phyloP scores from a whole-genome alignment of 2,888 invertebrate species.

The Agrilus biguttatus region DNA sequence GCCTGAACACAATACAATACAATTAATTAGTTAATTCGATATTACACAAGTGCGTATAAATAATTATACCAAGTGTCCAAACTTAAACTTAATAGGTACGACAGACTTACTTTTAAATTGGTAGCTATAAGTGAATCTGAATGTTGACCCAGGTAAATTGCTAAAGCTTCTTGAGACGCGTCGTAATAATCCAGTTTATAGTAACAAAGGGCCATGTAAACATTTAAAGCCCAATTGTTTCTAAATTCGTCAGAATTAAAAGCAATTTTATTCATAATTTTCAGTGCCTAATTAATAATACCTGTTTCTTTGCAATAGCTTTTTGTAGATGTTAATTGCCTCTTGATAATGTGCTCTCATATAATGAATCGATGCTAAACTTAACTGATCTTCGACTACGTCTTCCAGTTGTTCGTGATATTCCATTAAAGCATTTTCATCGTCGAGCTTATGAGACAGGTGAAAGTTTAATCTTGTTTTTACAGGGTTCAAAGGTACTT shows the following conservation, averaged over 20 bases:
- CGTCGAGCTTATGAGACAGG: conserved; percentile 81
- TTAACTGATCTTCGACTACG: conserved; percentile 86
- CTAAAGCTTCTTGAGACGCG: conserved; percentile 93
- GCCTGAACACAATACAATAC: conserved; percentile 32
- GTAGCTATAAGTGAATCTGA: conserved; percentile 90
- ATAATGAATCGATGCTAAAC: conserved; percentile 92
- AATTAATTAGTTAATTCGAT: neutral
- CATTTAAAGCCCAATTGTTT: conserved; percentile 84
- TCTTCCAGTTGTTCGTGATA: conserved; percentile 77
- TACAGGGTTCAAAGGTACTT: conserved; percentile 48
- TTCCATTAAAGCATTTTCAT: conserved; percentile 71
- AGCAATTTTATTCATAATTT: too few species aligned
- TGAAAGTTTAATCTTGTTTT: conserved; percentile 76
- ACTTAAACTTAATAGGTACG: neutral
- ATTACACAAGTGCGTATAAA: neutral
- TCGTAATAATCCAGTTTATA: conserved; percentile 98
- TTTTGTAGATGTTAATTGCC: conserved; percentile 96
- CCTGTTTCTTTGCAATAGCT: conserved; percentile 83
- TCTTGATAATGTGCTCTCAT: conserved; percentile 94
- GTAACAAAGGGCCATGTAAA: conserved; percentile 94
- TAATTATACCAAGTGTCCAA: too few species aligned
- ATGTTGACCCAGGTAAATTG: conserved; percentile 80
- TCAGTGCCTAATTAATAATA: too few species aligned
- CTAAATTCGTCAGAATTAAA: conserved; percentile 33
- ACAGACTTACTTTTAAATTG: conserved; percentile 63